These are phyloP conservation scores for Drosophila pseudotalamancana DNA, from an alignment of 2,888 invertebrate species.

Conservation along the genomic window DNA sequence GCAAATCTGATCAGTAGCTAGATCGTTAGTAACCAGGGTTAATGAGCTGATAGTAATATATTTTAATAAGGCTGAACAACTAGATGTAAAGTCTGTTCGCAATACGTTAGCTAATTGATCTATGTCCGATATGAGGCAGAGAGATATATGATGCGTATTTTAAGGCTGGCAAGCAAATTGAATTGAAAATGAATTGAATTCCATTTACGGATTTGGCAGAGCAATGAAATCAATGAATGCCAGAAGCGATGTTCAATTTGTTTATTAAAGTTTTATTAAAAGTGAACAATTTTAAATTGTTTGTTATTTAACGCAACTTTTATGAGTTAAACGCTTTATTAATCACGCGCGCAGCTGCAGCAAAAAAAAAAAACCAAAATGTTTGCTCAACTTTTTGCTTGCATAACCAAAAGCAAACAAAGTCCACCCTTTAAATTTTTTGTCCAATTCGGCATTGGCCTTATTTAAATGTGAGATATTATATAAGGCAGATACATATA, in stretches of 20 bases:
- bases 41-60: too few relatives aligned
- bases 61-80: slow-evolving; percentile 5
- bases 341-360: slow-evolving; percentile 27
- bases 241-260: not conserved
- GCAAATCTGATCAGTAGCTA: too few relatives aligned
- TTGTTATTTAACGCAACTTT: not conserved
- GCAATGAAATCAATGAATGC: not conserved
- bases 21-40: too few relatives aligned
- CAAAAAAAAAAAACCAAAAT: slow-evolving; percentile 4
- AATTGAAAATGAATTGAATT: slow-evolving; percentile 28
- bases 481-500: slow-evolving; percentile 28
- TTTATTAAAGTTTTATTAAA: not conserved
- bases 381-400: slow-evolving; percentile 44
- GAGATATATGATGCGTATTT: too few relatives aligned
- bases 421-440: slow-evolving; percentile 16
- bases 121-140: not conserved
- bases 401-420: slow-evolving; percentile 23
- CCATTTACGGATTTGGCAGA: slow-evolving; percentile 2
- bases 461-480: slow-evolving; percentile 76
- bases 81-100: not conserved
- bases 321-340: slow-evolving; percentile 23
- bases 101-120: slow-evolving; percentile 1
- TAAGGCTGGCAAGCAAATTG: too few relatives aligned
- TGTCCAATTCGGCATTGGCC: slow-evolving; percentile 17
- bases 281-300: not conserved